phyloP scores from a whole-genome alignment of 2,888 invertebrate genomes.

The Trachelus tabidus region DNA sequence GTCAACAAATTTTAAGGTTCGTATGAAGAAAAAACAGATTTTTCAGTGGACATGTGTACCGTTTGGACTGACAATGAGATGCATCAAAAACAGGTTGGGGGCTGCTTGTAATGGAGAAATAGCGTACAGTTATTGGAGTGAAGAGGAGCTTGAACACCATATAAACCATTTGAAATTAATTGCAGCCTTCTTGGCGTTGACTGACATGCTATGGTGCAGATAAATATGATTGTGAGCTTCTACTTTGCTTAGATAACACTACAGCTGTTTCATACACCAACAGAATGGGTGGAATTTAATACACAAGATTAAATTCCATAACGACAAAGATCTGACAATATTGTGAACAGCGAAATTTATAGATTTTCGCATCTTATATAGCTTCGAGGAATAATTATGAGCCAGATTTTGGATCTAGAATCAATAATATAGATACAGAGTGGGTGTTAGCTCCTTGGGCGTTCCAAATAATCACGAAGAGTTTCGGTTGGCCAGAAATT shows the following conservation, averaged over 20 bases:
- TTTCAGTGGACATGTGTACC: too few relatives aligned
- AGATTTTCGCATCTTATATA: slow-evolving; percentile 33
- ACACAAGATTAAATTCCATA: slow-evolving; percentile 16
- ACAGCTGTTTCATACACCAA: slow-evolving; percentile 31
- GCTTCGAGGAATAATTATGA: slow-evolving; percentile 26
- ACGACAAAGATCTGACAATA: slow-evolving; percentile 31
- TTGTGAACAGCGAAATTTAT: slow-evolving; percentile 27
- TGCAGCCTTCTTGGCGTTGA: slow-evolving; percentile 23
- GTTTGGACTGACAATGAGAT: too few relatives aligned
- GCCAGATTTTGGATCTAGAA: slow-evolving; percentile 37
- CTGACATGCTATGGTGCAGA: slow-evolving; percentile 25
- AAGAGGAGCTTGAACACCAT: slow-evolving; percentile 2
- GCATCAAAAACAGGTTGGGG: too few relatives aligned
- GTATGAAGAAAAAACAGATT: too few relatives aligned
- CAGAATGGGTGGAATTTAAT: slow-evolving; percentile 25
- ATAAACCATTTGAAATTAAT: slow-evolving; percentile 29
- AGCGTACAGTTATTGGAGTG: not conserved
- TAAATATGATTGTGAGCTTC: slow-evolving; percentile 16
- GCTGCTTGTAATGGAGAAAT: too few relatives aligned
- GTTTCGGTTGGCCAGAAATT: slow-evolving; percentile 27
- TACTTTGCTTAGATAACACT: slow-evolving; percentile 27
- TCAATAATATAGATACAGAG: slow-evolving; percentile 13
- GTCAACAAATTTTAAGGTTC: too few relatives aligned
- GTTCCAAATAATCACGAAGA: slow-evolving; percentile 2
- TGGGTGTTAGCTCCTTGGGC: too few relatives aligned